Base-by-base conservation (phyloP, 2,113 vertebrate genomes). In the Silurus asotus region DNA sequence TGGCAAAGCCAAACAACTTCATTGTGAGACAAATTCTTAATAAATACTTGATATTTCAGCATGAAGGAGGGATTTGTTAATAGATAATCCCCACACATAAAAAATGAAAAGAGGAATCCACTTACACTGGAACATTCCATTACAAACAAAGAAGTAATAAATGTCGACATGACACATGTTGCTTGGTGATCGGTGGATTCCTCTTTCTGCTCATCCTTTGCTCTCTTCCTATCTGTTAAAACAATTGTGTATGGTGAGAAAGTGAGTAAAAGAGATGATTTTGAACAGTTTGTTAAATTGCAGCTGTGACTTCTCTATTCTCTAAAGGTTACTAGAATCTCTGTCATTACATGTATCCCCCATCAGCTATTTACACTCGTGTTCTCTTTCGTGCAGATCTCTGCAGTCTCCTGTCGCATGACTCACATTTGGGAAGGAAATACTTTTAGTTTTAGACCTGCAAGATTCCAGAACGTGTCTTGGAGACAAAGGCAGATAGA, bases 291-390 rank as follows among this genome's bases (percentile, higher is more conserved):
- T 84, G 65, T 82, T 65, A 51, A 82, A 81, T 89, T 85, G 81
- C 81, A 85, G 85, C 58, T 64, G 61, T 72, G 48, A 19, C 45
- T 53, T 7, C 67, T 89, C 69, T 81, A 88, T 78, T 89, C 69
- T 87, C 80, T 81, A 87, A 88, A 84, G 87, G 81, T 76, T 76
- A 78, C n/a, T 62, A 17, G 61, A 67, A 65, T 76, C 78, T 83
- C 74, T 28, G 85, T 84, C 70, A 87, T 84, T 83, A 58, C 79
- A 72, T 74, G 5, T 58, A 83, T 61, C 75, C 53, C 37, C 72
- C 59, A 28, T 75, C 89, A 88, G 84, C 89, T 91, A 79, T 87
- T 86, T 88, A 53, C 78, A 37, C 72, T 79, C 48, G 49, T 70
- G 28, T 61, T 84, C 48, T 84, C 74, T 79, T 83, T 86, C 51